A percentile compares a stretch with the other conserved stretches of the same genome.
Evolutionary conservation across 2,113 vertebrate species (phyloP).

Genomic region (Callithrix jacchus): DNA sequence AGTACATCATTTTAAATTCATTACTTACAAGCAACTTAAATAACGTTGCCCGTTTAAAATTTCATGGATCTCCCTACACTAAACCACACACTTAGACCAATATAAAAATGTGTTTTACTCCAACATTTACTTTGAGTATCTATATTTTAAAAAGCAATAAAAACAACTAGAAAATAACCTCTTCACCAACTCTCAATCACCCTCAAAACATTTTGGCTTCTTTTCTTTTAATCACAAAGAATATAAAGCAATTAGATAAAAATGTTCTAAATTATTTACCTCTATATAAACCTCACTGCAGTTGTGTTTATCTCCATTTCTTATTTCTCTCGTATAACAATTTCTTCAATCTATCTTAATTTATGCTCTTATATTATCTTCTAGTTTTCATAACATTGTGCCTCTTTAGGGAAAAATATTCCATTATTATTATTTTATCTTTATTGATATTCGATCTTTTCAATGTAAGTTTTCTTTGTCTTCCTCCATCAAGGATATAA

Average conservation of each 20-base stretch:
- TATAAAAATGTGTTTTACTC: neutral
- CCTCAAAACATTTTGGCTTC: neutral
- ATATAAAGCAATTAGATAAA: neutral
- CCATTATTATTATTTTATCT: neutral
- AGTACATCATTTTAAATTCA: neutral
- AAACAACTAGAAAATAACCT: neutral
- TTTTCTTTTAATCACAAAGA: neutral
- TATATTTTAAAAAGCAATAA: neutral
- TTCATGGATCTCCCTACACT: neutral
- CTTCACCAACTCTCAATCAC: neutral
- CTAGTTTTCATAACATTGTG: neutral
- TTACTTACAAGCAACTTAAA: neutral
- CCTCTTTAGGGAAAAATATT: neutral
- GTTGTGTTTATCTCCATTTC: neutral
- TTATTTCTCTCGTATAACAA: neutral
- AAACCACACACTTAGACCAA: neutral
- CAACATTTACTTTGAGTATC: neutral
- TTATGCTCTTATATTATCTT: neutral
- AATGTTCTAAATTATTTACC: neutral
- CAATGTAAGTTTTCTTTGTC: neutral
- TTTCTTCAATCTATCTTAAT: neutral
- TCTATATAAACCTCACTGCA: neutral
- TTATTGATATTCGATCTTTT: neutral
- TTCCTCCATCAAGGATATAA: neutral
- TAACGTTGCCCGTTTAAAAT: neutral